Evolutionary conservation across 2,113 vertebrate genomes (phyloP).

Genomic region (Chinchilla lanigera): DNA sequence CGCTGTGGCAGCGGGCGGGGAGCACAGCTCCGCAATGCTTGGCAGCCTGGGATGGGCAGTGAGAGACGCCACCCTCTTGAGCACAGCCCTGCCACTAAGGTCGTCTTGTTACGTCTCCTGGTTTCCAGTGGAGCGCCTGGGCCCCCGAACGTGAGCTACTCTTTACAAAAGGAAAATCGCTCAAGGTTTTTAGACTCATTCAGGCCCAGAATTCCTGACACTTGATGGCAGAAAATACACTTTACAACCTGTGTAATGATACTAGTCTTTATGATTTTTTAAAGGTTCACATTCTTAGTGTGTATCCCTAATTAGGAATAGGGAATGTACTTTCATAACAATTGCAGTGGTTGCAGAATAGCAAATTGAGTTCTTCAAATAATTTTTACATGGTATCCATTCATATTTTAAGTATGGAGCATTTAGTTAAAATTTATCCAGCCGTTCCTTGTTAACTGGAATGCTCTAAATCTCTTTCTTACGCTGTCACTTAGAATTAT

Average conservation of each 20-base stretch:
- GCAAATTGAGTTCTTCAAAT: not conserved
- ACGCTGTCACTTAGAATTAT: not conserved
- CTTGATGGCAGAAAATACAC: not conserved
- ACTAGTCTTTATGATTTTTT: not conserved
- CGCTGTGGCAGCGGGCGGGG: not conserved
- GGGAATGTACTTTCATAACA: not conserved
- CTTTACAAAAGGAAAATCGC: not conserved
- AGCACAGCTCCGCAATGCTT: not conserved
- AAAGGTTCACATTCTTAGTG: not conserved
- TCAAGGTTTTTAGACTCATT: not conserved
- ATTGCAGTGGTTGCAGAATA: not conserved
- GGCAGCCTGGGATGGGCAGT: not conserved
- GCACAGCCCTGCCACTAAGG: not conserved
- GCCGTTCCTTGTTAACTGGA: not conserved
- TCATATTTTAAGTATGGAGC: not conserved
- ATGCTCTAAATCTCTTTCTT: not conserved
- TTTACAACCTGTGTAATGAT: not conserved
- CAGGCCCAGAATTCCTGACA: not conserved
- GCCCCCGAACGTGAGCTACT: not conserved
- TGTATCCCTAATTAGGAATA: not conserved
- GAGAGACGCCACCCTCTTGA: not conserved
- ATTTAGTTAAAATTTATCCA: not conserved
- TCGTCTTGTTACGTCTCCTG: not conserved
- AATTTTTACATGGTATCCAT: not conserved
- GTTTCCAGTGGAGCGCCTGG: not conserved